Conservation (phyloP, 2,797 vertebrate genomes). For the Glyptemys insculpta region DNA sequence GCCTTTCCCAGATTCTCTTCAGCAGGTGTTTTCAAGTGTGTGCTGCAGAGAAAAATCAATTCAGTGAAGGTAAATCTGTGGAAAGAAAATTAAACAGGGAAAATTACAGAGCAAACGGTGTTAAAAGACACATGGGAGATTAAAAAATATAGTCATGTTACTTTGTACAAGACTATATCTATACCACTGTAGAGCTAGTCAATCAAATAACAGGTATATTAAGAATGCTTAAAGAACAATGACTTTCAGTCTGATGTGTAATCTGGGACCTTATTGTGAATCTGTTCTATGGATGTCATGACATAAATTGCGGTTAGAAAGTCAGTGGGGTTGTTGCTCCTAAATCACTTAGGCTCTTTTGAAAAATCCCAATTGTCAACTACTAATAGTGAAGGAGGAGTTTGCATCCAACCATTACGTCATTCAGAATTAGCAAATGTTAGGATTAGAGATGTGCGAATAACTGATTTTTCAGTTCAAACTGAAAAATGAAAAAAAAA, state of each 20-base stretch:
- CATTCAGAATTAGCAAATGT: conserved; percentile 25
- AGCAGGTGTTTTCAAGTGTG: not conserved
- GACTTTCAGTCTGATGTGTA: not conserved
- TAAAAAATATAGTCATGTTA: not conserved
- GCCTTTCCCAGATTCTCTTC: not conserved
- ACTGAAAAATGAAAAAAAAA: not conserved
- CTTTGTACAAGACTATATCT: not conserved
- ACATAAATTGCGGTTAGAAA: not conserved
- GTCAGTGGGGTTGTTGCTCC: not conserved
- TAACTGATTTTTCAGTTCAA: not conserved
- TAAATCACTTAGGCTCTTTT: rapidly evolving
- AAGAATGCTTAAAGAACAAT: not conserved
- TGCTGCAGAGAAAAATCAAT: not conserved
- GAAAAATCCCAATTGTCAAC: not conserved
- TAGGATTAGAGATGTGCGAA: not conserved
- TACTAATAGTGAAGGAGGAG: not conserved
- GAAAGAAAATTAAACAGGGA: not conserved
- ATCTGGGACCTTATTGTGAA: not conserved
- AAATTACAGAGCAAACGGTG: not conserved
- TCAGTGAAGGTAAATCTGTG: not conserved
- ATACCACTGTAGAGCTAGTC: not conserved
- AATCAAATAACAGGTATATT: not conserved
- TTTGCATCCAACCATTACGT: not conserved
- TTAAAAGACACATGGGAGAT: not conserved
- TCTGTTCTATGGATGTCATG: not conserved